These are phyloP conservation scores for Esox niger DNA, from an alignment of 2,113 vertebrate species.

Conservation along the genomic window DNA sequence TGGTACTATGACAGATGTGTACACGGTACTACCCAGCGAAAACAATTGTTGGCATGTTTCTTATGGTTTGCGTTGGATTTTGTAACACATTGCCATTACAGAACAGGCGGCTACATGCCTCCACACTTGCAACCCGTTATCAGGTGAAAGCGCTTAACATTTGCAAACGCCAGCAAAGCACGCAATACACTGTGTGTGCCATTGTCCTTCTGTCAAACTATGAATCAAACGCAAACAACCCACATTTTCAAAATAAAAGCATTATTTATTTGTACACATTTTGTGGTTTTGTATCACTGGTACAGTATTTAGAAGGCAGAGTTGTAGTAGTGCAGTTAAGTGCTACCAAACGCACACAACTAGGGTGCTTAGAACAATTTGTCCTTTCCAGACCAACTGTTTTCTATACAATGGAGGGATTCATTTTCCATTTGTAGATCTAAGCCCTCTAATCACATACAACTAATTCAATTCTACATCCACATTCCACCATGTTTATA, in stretches of 20 bases:
- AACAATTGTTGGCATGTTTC: neutral
- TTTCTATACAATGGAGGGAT: conserved; percentile 1
- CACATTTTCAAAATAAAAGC: conserved; percentile 35
- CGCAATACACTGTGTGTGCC: neutral
- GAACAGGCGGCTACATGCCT: too few relatives aligned
- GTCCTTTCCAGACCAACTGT: conserved; percentile 11
- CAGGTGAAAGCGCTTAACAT: too few relatives aligned
- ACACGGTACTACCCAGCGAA: too few relatives aligned
- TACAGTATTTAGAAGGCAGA: conserved; percentile 17
- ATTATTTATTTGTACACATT: conserved; percentile 48
- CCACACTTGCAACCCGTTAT: too few relatives aligned
- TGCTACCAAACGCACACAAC: conserved; percentile 32
- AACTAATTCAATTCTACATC: neutral
- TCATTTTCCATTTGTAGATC: neutral
- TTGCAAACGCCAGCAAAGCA: too few relatives aligned
- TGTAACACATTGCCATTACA: neutral
- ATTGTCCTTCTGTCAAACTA: neutral
- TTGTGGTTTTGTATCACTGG: conserved; percentile 9
- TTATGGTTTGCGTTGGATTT: neutral
- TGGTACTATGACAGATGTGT: neutral
- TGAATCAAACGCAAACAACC: neutral
- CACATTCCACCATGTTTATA: too few relatives aligned
- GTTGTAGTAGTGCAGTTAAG: conserved; percentile 10
- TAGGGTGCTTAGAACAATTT: conserved; percentile 4
- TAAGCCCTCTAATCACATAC: conserved; percentile 5